Base-by-base conservation (phyloP, 2,113 vertebrate species). In the Phocoena sinus region DNA sequence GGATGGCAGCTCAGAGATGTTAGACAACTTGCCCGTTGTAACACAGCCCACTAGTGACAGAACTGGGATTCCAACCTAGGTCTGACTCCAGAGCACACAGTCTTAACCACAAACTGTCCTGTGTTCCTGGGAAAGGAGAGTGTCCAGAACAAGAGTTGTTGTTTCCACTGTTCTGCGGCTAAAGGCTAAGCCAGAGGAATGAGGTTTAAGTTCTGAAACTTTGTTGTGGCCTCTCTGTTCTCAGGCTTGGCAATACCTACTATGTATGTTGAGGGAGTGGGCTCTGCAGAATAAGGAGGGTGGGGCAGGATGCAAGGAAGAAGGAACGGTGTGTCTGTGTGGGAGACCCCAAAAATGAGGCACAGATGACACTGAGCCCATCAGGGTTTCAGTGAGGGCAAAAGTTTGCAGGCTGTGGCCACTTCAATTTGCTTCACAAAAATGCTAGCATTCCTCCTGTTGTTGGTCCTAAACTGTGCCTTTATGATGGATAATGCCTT, bases 401-500 rank as follows among this genome's bases (percentile, higher is more conserved):
- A 73, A 80, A 73, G 33, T 44, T 58, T 74, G 71, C 23, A 28
- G 28, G 31, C 47, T 28, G 25, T 21, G 71, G 44, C n/a, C 76
- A 14, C 68, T 92, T 87, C 62, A 33, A 4, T 70, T 17, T 62
- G 70, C 91, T 86, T 68, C 85, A 50, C 63, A 10, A 20, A 58
- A 58, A 15, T 23, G 77, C 74, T 65, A 71, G 65, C 90, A n/a
- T 92, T 63, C 71, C 63, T 89, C 47, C 58, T 33, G 47, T 68
- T 25, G 23, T 18, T 23, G 77, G 70, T 93, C n/a, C 17, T 10
- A 15, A 23, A n/a, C 36, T 56, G 10, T 25, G 13, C 36, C 67
- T 90, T 79, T 67, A 38, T 91, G 96, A 95, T 82, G 71, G 91
- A 97, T 82, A 68, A 80, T 12, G 26, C 44, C 60, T 89, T 74